Evolutionary conservation across 2,888 invertebrate genomes (phyloP), one percentile per base, ranked within the genome.

Genomic region (Ichneumoninae sp.): DNA sequence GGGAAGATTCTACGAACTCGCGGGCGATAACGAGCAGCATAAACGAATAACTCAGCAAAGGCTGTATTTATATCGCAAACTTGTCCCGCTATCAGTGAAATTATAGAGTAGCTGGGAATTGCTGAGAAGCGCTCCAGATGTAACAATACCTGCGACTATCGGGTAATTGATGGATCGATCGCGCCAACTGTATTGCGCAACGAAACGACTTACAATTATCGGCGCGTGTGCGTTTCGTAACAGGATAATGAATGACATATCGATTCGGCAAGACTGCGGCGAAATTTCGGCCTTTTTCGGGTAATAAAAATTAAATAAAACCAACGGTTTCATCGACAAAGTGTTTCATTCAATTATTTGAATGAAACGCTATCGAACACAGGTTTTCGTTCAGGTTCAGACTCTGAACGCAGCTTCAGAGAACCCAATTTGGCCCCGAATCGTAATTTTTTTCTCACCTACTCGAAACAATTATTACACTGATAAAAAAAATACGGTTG

Each of bases 1-100:
- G 40, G 71, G 71, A 71, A 57, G 71, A 54, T 22, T 22, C 71
- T 22, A 36, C 3, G 22, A 71, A 40, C 26, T n/a, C 36, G 71
- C 36, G 71, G 57, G 26, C 71, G 71, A 71, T 71, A 71, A 30
- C 71, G 71, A 57, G 40, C 16, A 36, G 57, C 57, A 22, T 13
- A 10, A 57, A 57, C 57, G 57, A 13, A 26, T 26, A 57, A 57
- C 26, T 26, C 5, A 22, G 57, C 10, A 10, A 22, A 26, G 22
- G 57, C 13, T 13, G 22, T 26, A 68, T 76, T 26, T 62, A 52
- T 70, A 76, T 33, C 60, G 60, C 47, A 47, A 19, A 70, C 75
- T 76, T 82, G 71, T 54, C 70, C 50, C 60, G 65, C 66, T 82
- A 82, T 82, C 81, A 71, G 76, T 82, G 36, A 71, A 82, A 82